phyloP scores from a whole-genome alignment of 2,888 invertebrate genomes.

The Mythimna lalbum region DNA sequence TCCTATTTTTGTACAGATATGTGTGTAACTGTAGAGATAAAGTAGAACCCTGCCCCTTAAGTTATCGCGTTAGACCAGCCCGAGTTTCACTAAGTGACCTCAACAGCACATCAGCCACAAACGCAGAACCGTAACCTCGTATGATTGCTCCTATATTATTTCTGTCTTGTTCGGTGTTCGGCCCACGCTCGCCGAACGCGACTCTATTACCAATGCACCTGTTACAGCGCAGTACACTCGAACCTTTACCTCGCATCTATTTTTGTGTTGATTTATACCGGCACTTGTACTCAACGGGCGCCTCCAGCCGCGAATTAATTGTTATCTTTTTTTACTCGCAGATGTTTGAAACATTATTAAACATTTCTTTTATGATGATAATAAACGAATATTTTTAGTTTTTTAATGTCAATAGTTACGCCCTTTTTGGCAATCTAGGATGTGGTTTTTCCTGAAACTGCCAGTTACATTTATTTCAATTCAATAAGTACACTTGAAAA shows the following conservation, averaged over 20 bases:
- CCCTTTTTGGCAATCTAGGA: neutral
- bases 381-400: slow-evolving; percentile 48
- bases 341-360: slow-evolving; percentile 67
- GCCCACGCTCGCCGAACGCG: neutral
- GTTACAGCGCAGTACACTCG: slow-evolving; percentile 40
- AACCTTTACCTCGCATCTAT: slow-evolving; percentile 50
- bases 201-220: neutral
- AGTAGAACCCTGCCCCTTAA: too few species aligned
- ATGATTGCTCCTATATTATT: neutral
- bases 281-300: slow-evolving; percentile 62
- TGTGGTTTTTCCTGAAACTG: neutral
- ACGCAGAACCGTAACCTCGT: neutral
- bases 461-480: neutral
- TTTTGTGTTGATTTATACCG: slow-evolving; percentile 64
- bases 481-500: too few species aligned
- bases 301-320: slow-evolving; percentile 79
- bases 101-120: neutral
- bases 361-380: slow-evolving; percentile 60
- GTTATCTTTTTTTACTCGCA: slow-evolving; percentile 69
- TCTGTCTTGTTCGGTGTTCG: neutral
- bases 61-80: too few species aligned
- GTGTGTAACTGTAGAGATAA: too few species aligned
- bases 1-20: too few species aligned
- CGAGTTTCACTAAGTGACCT: too few species aligned
- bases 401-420: slow-evolving; percentile 19